These are phyloP conservation scores for Rhyacophila brunnea DNA, from an alignment of 1,140 invertebrate genomes.

Conservation along the genomic window DNA sequence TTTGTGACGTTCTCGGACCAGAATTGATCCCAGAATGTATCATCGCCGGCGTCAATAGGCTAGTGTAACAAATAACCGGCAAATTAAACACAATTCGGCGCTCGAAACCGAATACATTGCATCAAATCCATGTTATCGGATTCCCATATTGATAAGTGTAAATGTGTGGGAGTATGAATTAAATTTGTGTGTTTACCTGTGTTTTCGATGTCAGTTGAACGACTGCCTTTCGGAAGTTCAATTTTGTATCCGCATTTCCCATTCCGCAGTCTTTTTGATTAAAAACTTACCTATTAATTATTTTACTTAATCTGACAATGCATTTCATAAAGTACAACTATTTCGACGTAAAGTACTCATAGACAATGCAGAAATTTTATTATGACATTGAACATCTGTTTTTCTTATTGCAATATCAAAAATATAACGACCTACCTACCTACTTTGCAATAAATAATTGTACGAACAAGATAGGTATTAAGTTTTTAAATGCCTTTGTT, in stretches of 20 bases:
- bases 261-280: constrained; percentile 53
- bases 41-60: constrained; percentile 89
- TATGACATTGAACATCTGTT: too few relatives aligned
- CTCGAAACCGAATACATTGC: not conserved
- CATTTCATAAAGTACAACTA: constrained; percentile 9
- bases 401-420: too few relatives aligned
- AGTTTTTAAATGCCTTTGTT: too few relatives aligned
- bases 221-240: constrained; percentile 96
- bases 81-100: not conserved
- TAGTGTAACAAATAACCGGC: constrained; percentile 43
- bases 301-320: constrained; percentile 10
- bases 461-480: too few relatives aligned
- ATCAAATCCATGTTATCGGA: constrained; percentile 2
- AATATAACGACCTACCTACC: too few relatives aligned
- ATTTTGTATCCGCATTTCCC: constrained; percentile 97
- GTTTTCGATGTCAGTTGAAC: constrained; percentile 95
- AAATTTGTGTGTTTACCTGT: constrained; percentile 61
- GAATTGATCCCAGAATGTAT: constrained; percentile 98
- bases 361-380: constrained; percentile 20
- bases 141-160: constrained; percentile 21
- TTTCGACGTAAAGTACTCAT: constrained; percentile 24
- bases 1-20: constrained; percentile 94
- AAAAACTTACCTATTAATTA: constrained; percentile 2
- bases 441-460: too few relatives aligned
- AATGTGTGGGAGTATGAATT: constrained; percentile 9